These are phyloP conservation scores for Triplophysa siluroides DNA, from an alignment of 2,113 vertebrate species.

Conservation along the genomic window DNA sequence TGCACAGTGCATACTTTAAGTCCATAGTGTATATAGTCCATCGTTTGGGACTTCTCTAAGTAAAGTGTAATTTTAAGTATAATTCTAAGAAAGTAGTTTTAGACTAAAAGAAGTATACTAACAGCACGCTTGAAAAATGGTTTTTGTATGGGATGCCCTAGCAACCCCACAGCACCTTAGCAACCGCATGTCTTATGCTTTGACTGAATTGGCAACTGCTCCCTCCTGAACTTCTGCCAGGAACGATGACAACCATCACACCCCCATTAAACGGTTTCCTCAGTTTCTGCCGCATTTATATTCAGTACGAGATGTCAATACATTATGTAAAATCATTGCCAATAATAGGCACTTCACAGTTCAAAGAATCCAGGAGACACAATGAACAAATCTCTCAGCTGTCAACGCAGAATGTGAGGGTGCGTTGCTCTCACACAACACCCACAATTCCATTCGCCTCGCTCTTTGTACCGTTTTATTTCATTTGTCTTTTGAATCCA, in stretches of 20 bases:
- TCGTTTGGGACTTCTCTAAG: no score
- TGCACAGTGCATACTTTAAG: no score
- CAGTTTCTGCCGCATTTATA: neutral
- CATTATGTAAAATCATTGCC: constrained; percentile 23
- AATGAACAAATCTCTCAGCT: constrained; percentile 11
- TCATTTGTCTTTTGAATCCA: neutral
- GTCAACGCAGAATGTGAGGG: neutral
- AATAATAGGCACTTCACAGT: constrained; percentile 1
- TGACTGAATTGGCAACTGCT: neutral
- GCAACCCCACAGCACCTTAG: neutral
- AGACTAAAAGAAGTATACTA: no score
- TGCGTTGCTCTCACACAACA: neutral
- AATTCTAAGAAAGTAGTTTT: no score
- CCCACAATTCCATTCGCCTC: constrained; percentile 13
- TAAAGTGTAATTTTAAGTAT: no score
- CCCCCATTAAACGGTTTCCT: constrained; percentile 12
- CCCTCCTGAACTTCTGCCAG: neutral
- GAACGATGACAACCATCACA: constrained; percentile 20
- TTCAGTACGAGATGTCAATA: constrained; percentile 1
- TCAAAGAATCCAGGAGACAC: constrained; percentile 19
- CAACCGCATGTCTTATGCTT: neutral
- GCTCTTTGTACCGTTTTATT: neutral
- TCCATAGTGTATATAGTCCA: no score
- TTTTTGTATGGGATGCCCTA: no score
- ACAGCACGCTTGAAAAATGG: no score